These are phyloP conservation scores for Neomorphus geoffroyi DNA, from an alignment of 2,797 vertebrate species.

Conservation along the genomic window DNA sequence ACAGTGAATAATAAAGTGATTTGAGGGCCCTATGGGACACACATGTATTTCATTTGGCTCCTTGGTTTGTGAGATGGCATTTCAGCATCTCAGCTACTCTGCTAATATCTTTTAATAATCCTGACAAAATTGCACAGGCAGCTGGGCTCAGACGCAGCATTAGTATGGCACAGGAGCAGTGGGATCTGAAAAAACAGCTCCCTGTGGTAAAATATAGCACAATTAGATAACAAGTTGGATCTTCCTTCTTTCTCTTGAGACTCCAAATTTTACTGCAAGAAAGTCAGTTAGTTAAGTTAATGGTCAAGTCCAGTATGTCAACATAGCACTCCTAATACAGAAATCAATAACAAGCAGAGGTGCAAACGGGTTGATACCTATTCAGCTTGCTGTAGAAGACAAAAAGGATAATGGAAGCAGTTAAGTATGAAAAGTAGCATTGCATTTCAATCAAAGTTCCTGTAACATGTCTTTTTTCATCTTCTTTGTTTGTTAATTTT, in stretches of 20 bases:
- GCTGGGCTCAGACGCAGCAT: neutral
- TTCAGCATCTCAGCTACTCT: neutral
- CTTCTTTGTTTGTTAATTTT: neutral
- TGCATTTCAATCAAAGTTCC: neutral
- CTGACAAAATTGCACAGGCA: neutral
- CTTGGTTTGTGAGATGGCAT: neutral
- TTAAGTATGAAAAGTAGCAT: neutral
- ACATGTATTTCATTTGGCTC: neutral
- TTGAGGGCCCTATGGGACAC: neutral
- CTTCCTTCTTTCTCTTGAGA: neutral
- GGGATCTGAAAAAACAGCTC: neutral
- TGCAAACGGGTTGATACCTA: neutral
- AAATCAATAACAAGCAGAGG: neutral
- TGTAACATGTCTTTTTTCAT: neutral
- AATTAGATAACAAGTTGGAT: neutral
- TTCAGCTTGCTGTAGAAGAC: neutral
- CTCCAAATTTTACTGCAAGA: neutral
- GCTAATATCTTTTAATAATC: constrained; percentile 44
- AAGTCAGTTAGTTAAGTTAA: neutral
- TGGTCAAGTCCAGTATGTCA: neutral
- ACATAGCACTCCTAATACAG: neutral
- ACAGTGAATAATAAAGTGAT: neutral
- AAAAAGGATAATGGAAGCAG: neutral
- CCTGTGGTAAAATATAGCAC: neutral
- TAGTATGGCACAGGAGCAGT: neutral